These are phyloP conservation scores for Cheilosia variabilis DNA, from an alignment of 2,888 invertebrate genomes.

Conservation along the genomic window DNA sequence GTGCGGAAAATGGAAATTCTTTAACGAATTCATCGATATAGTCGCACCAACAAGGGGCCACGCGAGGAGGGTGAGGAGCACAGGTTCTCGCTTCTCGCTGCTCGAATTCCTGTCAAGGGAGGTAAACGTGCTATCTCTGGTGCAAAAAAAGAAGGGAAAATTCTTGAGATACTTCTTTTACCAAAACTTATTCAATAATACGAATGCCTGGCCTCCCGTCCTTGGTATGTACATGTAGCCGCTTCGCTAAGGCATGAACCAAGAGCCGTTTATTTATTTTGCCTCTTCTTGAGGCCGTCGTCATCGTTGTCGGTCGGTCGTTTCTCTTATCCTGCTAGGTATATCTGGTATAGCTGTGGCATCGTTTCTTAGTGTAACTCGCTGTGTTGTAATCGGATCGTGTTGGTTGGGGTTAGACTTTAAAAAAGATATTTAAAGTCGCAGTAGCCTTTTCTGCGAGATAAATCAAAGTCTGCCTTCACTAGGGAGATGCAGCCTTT, in stretches of 20 bases:
- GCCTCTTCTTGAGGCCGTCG: neutral
- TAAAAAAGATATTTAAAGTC: slow-evolving; percentile 50
- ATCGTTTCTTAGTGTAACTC: slow-evolving; percentile 28
- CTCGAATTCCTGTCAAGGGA: slow-evolving; percentile 57
- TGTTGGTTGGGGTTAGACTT: slow-evolving; percentile 47
- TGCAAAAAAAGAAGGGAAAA: slow-evolving; percentile 29
- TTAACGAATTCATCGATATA: slow-evolving; percentile 63
- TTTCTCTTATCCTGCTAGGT: slow-evolving; percentile 36
- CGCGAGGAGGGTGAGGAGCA: slow-evolving; percentile 42
- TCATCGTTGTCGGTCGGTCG: slow-evolving; percentile 8
- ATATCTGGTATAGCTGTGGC: slow-evolving; percentile 22
- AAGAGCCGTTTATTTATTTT: slow-evolving; percentile 27
- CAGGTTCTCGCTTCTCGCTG: slow-evolving; percentile 18
- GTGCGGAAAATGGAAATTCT: slow-evolving; percentile 47
- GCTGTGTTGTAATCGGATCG: slow-evolving; percentile 39
- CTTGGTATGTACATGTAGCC: neutral
- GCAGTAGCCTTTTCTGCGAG: slow-evolving; percentile 12
- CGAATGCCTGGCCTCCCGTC: slow-evolving; percentile 44
- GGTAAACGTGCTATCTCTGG: slow-evolving; percentile 59
- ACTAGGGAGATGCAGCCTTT: slow-evolving; percentile 1
- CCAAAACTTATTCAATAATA: slow-evolving; percentile 71
- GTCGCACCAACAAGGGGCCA: neutral
- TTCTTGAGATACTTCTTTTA: slow-evolving; percentile 59
- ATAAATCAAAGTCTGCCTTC: slow-evolving; percentile 34
- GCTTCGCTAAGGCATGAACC: neutral